phyloP scores from a whole-genome alignment of 2,888 invertebrate genomes.

The Aporophyla nigra region DNA sequence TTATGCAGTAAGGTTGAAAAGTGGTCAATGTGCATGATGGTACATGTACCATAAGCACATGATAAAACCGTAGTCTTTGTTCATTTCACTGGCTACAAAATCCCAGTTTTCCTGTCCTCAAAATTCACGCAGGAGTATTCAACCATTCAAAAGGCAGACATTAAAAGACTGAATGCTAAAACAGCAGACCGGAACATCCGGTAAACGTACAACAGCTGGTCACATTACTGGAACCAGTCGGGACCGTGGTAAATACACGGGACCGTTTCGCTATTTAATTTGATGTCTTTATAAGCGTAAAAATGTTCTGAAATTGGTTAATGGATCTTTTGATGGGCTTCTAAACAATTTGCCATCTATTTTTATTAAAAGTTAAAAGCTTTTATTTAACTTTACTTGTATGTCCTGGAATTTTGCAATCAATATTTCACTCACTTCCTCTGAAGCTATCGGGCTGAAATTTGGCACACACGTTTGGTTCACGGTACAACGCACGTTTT shows the following conservation, averaged over 20 bases:
- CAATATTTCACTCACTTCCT: too few relatives aligned
- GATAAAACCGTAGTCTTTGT: background rate
- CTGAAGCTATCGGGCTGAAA: too few relatives aligned
- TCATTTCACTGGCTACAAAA: background rate
- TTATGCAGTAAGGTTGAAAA: too few relatives aligned
- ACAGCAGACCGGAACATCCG: slow-evolving; percentile 40
- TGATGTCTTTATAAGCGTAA: slow-evolving; percentile 64
- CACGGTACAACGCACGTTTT: too few relatives aligned
- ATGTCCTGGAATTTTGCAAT: too few relatives aligned
- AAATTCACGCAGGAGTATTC: slow-evolving; percentile 21
- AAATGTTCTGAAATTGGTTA: slow-evolving; percentile 60
- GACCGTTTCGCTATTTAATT: slow-evolving; percentile 72
- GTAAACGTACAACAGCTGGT: slow-evolving; percentile 37
- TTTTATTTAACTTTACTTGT: too few relatives aligned
- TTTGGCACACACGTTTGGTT: too few relatives aligned
- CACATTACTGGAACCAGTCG: slow-evolving; percentile 36
- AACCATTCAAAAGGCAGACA: slow-evolving; percentile 28
- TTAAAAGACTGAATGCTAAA: slow-evolving; percentile 34
- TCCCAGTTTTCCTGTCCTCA: background rate
- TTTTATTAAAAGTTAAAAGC: background rate
- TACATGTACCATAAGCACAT: background rate
- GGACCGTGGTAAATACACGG: slow-evolving; percentile 68
- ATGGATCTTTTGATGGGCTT: slow-evolving; percentile 62
- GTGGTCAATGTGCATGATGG: too few relatives aligned
- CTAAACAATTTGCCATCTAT: slow-evolving; percentile 22